A percentile compares a stretch with the other conserved stretches of the same genome.
Evolutionary conservation across 2,888 invertebrate species (phyloP).

Genomic region (Meganola albula): DNA sequence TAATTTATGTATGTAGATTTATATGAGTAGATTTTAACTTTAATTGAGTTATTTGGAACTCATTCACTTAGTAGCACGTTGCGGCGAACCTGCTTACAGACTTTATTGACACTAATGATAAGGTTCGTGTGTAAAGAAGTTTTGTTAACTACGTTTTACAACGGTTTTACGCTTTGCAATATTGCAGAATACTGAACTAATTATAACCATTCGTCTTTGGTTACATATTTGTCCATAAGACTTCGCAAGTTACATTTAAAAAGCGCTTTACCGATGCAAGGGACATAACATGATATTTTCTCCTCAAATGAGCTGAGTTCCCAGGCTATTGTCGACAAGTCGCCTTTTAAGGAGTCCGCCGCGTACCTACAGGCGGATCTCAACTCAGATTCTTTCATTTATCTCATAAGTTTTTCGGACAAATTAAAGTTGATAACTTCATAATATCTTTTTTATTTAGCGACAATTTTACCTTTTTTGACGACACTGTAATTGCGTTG

Average conservation of each 20-base stretch:
- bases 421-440: constrained; percentile 27
- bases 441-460: constrained; percentile 23
- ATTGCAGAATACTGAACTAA: constrained; percentile 16
- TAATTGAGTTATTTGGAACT: constrained; percentile 5
- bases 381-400: constrained; percentile 49
- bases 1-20: constrained; percentile 12
- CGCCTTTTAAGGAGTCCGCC: constrained; percentile 61
- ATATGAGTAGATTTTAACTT: constrained; percentile 1
- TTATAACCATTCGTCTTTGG: constrained; percentile 22
- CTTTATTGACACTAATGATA: constrained; percentile 4
- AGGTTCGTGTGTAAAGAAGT: constrained; percentile 5
- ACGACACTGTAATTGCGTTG: constrained; percentile 11
- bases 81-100: no score
- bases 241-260: constrained; percentile 52
- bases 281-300: constrained; percentile 67
- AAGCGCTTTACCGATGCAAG: constrained; percentile 59
- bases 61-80: constrained; percentile 7
- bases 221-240: constrained; percentile 42
- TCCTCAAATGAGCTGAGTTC: constrained; percentile 75
- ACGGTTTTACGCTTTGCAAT: constrained; percentile 1
- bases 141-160: no score
- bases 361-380: constrained; percentile 58
- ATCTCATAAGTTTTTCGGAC: constrained; percentile 33
- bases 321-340: constrained; percentile 70
- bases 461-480: constrained; percentile 11